Percentiles rank a stretch among this genome's conserved stretches.
Conservation (phyloP, 2,888 invertebrate genomes). For the Crioceris asparagi region DNA sequence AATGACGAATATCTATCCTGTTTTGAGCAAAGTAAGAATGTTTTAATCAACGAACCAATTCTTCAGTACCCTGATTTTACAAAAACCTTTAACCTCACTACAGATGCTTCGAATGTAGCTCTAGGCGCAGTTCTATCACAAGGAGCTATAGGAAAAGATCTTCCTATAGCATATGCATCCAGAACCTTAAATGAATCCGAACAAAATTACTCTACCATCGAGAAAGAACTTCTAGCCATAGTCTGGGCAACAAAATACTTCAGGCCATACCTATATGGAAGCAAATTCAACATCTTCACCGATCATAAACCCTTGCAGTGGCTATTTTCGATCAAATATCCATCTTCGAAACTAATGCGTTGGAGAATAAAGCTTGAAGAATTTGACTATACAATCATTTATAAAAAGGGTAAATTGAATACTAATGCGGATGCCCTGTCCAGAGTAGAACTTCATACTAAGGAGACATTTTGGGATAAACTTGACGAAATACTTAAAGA, state of each 20-base stretch:
- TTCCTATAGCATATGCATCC: conserved; percentile 13
- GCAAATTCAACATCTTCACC: conserved; percentile 10
- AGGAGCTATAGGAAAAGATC: conserved; percentile 15
- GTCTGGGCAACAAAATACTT: too few species aligned
- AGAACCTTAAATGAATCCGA: conserved; percentile 4
- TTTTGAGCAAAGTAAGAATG: conserved; percentile 15
- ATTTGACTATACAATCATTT: conserved; percentile 7
- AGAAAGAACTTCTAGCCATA: conserved; percentile 18
- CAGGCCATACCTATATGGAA: too few species aligned
- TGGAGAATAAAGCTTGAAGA: conserved; percentile 12
- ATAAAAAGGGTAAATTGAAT: conserved; percentile 12
- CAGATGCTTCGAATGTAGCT: conserved; percentile 18
- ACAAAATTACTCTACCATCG: conserved; percentile 16
- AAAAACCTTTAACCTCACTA: conserved; percentile 19
- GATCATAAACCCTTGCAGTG: conserved; percentile 12
- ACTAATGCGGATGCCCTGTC: conserved; percentile 11
- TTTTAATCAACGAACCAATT: conserved; percentile 15
- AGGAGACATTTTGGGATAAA: conserved; percentile 1
- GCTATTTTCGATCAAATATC: too few species aligned
- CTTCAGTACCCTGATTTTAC: conserved; percentile 20
- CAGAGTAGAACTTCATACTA: conserved; percentile 6
- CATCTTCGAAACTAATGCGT: conserved; percentile 9
- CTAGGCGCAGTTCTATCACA: conserved; percentile 20
- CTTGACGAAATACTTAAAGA: not conserved
- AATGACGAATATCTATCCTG: conserved; percentile 8